These are phyloP conservation scores for Phoebastria nigripes DNA, from an alignment of 2,797 vertebrate species.

Conservation along the genomic window DNA sequence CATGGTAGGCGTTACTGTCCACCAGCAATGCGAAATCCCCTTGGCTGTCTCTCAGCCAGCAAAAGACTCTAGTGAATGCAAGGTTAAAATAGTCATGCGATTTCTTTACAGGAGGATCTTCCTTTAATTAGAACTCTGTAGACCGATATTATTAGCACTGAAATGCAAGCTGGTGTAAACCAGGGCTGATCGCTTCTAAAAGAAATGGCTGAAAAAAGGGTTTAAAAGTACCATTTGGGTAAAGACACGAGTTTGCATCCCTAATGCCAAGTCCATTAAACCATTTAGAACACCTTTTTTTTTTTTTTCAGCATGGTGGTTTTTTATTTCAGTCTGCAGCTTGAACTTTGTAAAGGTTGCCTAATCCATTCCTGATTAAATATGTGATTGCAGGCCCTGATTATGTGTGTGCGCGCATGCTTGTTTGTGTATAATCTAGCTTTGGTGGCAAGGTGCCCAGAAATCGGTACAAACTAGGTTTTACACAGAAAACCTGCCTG, in stretches of 20 bases:
- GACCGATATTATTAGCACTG: background rate
- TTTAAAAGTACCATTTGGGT: background rate
- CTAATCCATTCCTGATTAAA: background rate
- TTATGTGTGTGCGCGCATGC: background rate
- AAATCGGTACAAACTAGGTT: background rate
- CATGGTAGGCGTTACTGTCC: background rate
- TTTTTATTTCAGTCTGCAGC: background rate
- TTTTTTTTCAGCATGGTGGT: background rate
- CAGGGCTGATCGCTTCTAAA: background rate
- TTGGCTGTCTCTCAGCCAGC: background rate
- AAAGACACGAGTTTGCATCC: background rate
- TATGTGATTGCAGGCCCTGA: background rate
- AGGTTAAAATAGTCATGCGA: background rate
- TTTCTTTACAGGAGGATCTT: background rate
- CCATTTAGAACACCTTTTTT: background rate
- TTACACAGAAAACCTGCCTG: background rate
- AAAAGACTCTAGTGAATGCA: background rate
- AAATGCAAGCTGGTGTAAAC: background rate
- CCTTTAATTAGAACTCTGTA: background rate
- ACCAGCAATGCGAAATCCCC: fast-evolving
- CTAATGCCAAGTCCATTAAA: background rate
- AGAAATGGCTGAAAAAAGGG: background rate
- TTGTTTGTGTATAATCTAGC: background rate
- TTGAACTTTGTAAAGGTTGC: background rate
- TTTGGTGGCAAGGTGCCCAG: background rate